phyloP scores from a whole-genome alignment of 2,113 vertebrate species.

The Trogon melanurus region DNA sequence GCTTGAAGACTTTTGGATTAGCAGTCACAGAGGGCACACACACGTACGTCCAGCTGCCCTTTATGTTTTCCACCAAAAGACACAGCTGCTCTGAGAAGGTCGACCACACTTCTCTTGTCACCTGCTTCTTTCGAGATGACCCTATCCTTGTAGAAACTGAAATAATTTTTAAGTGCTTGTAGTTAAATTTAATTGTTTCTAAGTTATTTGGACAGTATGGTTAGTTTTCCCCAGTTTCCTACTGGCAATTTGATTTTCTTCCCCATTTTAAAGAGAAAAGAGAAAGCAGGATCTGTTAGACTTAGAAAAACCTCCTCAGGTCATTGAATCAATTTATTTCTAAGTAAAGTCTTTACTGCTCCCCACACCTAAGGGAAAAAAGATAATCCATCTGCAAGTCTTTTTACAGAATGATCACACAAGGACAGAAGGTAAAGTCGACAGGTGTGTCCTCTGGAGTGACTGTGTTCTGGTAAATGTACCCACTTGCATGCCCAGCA shows the following conservation, averaged over 20 bases:
- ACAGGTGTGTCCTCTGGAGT: neutral
- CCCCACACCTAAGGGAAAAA: neutral
- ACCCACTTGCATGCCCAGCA: neutral
- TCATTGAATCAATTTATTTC: neutral
- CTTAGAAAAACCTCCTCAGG: neutral
- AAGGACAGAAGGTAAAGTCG: neutral
- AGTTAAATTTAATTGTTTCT: neutral
- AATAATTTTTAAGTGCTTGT: neutral
- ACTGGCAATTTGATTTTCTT: neutral
- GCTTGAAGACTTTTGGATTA: slow-evolving; percentile 8
- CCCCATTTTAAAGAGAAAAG: neutral
- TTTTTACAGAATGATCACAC: neutral
- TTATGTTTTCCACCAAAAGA: neutral
- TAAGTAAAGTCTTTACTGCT: neutral
- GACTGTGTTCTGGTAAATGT: neutral
- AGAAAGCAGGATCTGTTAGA: neutral
- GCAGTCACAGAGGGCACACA: neutral
- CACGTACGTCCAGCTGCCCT: neutral
- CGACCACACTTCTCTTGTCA: neutral
- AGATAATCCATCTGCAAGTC: neutral
- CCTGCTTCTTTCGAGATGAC: neutral
- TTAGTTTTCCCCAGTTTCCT: neutral
- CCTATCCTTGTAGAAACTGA: neutral
- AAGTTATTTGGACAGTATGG: neutral
- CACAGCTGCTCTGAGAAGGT: neutral